Base-by-base conservation (phyloP, 1,140 invertebrate genomes). In the Hydropsyche tenuis region DNA sequence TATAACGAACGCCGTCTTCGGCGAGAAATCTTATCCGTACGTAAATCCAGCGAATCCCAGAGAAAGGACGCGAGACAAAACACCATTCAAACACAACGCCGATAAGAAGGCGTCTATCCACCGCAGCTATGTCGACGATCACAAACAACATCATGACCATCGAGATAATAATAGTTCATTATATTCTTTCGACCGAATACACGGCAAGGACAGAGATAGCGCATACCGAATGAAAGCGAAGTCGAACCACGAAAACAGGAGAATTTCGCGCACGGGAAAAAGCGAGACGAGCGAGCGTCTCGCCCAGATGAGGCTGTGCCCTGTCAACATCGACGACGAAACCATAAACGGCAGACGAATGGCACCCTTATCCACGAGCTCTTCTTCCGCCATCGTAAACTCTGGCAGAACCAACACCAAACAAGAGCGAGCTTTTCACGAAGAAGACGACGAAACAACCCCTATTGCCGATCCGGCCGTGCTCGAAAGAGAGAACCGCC, bases 1-100 rank as follows among this genome's bases (percentile, higher is more conserved):
- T 79, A 87, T 90, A 14, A 91, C 90, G 1, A 87, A 89, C 0
- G 85, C 87, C 42, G 86, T 93, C 0, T 88, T 88, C 70, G 83
- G 84, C n/a, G 90, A 92, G 77, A 91, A 90, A 79, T 88, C 90
- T 0, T 88, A 91, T 66, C 89, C 90, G 0, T 91, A 90, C 78
- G 86, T 86, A 2, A 82, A 79, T n/a, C 75, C 79, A 0, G 63
- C 69, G 7, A 60, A 73, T 30, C 37, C 81, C 79, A 82, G 81
- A 11, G 83, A 84, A 48, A 83, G 83, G 72, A 82, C 83, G 3
- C 81, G 88, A 74, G 87, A 90, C 78, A 88, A 89, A 81, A 90
- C 89, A 0, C 88, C 89, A 0, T 89, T 82, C 72, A 82, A 56
- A 18, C 85, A 74, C 84, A 80, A 74, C 84, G 82, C 14, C 73